These are phyloP conservation scores for Cyphomyrus discorhynchus DNA, from an alignment of 2,113 vertebrate species.

Conservation along the genomic window DNA sequence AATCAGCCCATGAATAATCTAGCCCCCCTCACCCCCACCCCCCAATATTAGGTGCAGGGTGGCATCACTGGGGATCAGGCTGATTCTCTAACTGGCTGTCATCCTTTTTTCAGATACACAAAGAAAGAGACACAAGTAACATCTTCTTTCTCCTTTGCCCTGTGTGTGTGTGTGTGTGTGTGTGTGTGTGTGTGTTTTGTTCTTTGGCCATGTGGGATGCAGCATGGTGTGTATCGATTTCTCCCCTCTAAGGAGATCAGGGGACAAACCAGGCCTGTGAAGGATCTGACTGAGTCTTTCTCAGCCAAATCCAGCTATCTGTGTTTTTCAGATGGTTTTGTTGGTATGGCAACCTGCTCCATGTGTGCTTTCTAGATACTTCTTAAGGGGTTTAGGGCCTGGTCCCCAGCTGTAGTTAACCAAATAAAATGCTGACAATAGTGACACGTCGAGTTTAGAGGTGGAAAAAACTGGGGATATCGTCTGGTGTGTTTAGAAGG, in stretches of 20 bases:
- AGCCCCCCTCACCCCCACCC: slow-evolving; percentile 47
- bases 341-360: slow-evolving; percentile 62
- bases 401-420: slow-evolving; percentile 60
- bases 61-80: slow-evolving; percentile 71
- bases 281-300: slow-evolving; percentile 55
- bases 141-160: slow-evolving; percentile 61
- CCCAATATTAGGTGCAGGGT: slow-evolving; percentile 72
- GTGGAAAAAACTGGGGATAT: slow-evolving; percentile 26
- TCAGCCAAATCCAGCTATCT: slow-evolving; percentile 70
- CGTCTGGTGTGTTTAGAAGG: not conserved
- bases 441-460: slow-evolving; percentile 43
- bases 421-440: slow-evolving; percentile 40
- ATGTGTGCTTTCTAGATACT: slow-evolving; percentile 52
- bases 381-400: slow-evolving; percentile 42
- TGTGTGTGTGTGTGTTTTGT: slow-evolving; percentile 22
- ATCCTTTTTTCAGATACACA: slow-evolving; percentile 74
- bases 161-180: slow-evolving; percentile 36
- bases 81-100: slow-evolving; percentile 67
- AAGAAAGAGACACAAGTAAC: slow-evolving; percentile 67
- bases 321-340: slow-evolving; percentile 54
- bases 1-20: slow-evolving; percentile 73
- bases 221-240: slow-evolving; percentile 32
- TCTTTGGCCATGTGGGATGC: not conserved
- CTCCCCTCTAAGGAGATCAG: slow-evolving; percentile 48
- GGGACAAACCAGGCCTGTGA: slow-evolving; percentile 34